Conservation (phyloP, 2,113 vertebrate species). For the Spilogale gracilis region DNA sequence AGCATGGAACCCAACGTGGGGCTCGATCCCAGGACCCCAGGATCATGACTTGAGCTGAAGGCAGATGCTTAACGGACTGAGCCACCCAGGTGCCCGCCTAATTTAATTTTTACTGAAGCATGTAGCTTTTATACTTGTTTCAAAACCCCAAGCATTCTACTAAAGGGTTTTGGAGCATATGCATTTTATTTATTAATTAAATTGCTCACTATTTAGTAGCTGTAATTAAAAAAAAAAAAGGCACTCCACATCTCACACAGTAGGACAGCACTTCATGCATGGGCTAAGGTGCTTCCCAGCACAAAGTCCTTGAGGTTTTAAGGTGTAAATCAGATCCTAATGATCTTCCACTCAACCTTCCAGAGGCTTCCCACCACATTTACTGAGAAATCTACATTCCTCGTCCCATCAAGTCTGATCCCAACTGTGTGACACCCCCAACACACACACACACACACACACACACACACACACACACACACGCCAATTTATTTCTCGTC, state of each 20-base stretch:
- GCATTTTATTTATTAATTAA: conserved; percentile 62
- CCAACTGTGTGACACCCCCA: no score
- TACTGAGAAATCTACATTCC: not conserved
- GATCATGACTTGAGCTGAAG: no score
- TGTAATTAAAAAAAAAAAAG: conserved; percentile 30
- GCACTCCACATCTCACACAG: not conserved
- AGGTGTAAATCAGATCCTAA: not conserved
- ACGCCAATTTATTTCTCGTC: not conserved
- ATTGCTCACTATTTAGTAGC: conserved; percentile 10
- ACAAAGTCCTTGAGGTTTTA: not conserved
- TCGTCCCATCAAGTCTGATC: not conserved
- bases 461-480: no score
- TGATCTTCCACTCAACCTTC: not conserved
- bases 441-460: not conserved
- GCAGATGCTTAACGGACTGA: no score
- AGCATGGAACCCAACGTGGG: no score
- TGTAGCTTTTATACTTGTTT: not conserved
- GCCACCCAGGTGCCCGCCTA: not conserved
- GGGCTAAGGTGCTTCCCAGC: not conserved
- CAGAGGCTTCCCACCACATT: not conserved
- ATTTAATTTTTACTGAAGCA: conserved; percentile 56
- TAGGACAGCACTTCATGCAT: not conserved
- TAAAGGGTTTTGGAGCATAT: not conserved
- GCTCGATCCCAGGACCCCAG: no score
- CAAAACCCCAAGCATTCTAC: conserved; percentile 28